phyloP scores from a whole-genome alignment of 2,888 invertebrate genomes.

The Bombylius discolor region DNA sequence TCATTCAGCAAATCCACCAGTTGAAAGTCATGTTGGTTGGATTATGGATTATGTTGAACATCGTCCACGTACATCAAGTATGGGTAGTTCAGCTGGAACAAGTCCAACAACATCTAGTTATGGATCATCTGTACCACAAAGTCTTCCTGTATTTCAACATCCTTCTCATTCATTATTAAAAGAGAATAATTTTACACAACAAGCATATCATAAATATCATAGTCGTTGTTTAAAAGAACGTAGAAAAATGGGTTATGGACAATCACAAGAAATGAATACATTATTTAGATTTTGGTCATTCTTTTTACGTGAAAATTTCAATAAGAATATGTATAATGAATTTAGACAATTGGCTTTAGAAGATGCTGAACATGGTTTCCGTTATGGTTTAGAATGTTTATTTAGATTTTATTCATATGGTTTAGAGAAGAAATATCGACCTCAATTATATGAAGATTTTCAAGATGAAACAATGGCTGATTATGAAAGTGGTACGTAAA shows the following conservation, averaged over 20 bases:
- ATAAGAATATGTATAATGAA: constrained; percentile 95
- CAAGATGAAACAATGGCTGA: constrained; percentile 84
- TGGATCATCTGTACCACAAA: constrained; percentile 66
- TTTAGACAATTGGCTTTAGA: constrained; percentile 83
- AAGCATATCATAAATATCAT: constrained; percentile 93
- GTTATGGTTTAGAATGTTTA: constrained; percentile 71
- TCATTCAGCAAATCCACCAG: constrained; percentile 86
- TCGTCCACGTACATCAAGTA: constrained; percentile 61
- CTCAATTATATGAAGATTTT: constrained; percentile 92
- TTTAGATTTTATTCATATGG: constrained; percentile 99
- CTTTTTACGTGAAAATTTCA: constrained; percentile 96
- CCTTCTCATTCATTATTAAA: constrained; percentile 88
- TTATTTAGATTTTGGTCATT: constrained; percentile 99
- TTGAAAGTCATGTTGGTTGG: constrained; percentile 95
- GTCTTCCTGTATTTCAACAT: constrained; percentile 86
- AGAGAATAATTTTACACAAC: constrained; percentile 96
- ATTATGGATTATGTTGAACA: constrained; percentile 86
- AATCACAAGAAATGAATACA: constrained; percentile 98
- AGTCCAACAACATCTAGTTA: constrained; percentile 61
- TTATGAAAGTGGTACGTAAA: constrained; percentile 62
- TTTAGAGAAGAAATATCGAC: constrained; percentile 87
- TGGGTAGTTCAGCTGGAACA: constrained; percentile 70
- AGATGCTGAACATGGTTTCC: constrained; percentile 81
- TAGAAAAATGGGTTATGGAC: constrained; percentile 82
- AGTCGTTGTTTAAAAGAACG: constrained; percentile 82